These are phyloP conservation scores for Champsocephalus esox DNA, from an alignment of 2,797 vertebrate species.

Conservation along the genomic window DNA sequence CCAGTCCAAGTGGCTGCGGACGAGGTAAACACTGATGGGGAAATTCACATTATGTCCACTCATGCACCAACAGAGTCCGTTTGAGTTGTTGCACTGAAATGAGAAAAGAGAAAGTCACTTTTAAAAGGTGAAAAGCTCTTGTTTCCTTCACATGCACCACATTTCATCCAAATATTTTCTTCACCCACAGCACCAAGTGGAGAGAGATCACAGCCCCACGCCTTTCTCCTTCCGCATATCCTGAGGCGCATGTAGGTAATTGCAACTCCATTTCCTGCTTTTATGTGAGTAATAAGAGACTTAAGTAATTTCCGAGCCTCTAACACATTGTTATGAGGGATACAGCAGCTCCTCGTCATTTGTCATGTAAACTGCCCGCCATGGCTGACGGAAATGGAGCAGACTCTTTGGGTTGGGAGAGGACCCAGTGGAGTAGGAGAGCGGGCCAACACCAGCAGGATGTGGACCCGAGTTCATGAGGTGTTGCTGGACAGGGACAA, in stretches of 20 bases:
- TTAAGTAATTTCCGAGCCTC: slow-evolving; percentile 56
- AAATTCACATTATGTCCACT: slow-evolving; percentile 50
- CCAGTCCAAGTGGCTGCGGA: slow-evolving; percentile 37
- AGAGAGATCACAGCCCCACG: slow-evolving; percentile 17
- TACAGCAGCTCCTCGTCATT: slow-evolving; percentile 46
- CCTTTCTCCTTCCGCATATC: slow-evolving; percentile 25
- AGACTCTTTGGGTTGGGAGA: slow-evolving; percentile 37
- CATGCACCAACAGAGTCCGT: slow-evolving; percentile 35
- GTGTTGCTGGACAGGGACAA: slow-evolving; percentile 80
- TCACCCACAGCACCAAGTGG: slow-evolving; percentile 8
- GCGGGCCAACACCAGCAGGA: slow-evolving; percentile 69
- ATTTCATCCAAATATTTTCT: background rate
- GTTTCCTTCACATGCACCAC: slow-evolving; percentile 32
- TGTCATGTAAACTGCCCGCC: slow-evolving; percentile 37
- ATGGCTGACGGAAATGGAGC: slow-evolving; percentile 55
- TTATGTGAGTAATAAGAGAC: slow-evolving; percentile 59
- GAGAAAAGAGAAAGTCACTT: slow-evolving; percentile 29
- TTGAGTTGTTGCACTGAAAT: slow-evolving; percentile 38
- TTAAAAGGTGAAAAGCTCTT: slow-evolving; percentile 34
- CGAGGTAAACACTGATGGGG: slow-evolving; percentile 32
- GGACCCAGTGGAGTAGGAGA: slow-evolving; percentile 55
- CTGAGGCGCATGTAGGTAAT: slow-evolving; percentile 50
- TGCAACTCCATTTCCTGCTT: slow-evolving; percentile 43
- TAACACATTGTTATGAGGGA: slow-evolving; percentile 31
- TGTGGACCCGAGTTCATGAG: slow-evolving; percentile 72